Base-by-base conservation (phyloP, 2,888 invertebrate species). In the Leptinotarsa rubiginosa region DNA sequence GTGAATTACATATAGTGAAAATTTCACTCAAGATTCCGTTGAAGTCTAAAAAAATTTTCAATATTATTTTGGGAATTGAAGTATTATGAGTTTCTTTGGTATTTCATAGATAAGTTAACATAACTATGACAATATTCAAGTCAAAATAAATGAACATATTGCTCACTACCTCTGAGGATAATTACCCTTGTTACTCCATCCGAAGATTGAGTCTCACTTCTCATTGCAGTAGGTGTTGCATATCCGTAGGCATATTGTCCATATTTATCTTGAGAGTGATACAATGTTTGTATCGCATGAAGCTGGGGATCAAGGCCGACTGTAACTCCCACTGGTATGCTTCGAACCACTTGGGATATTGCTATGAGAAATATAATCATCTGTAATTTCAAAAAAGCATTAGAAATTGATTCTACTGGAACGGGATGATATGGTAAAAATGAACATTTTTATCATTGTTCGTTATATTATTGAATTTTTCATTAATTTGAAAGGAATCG, bases 231-330 rank as follows among this genome's bases (percentile, higher is more conserved):
- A 66, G 92, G 92, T 75, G 92, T 92, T 18, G 91, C 87, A 85
- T 93, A 93, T 31, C 92, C 92, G 83, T 91, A 91, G 77, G 89
- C 88, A 84, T 91, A 91, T 80, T 90, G 90, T 2, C 91, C 91
- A 52, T 89, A 85, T 31, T 89, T 89, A 79, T 91, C 91, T 84
- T 91, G 91, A 16, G 89, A 87, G 82, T 91, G 91, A 82, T 89
- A 90, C 64, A 89, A 87, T 69, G 87, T 83, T 59, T 83, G 79
- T 7, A 88, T 85, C 10, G 88, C 86, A 64, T 88, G 87, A 13
- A 85, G 86, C 81, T 84, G 83, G 4, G 83, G 83, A 52, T 83
- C 80, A 7, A 85, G 76, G 1, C 85, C 82, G 75, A 84, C 87
- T 84, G 89, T 70, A 88, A 90, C 81, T 88, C 90, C 87, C 20